These are phyloP conservation scores for Desoria tigrina DNA, from an alignment of 2,888 invertebrate genomes.

Conservation along the genomic window DNA sequence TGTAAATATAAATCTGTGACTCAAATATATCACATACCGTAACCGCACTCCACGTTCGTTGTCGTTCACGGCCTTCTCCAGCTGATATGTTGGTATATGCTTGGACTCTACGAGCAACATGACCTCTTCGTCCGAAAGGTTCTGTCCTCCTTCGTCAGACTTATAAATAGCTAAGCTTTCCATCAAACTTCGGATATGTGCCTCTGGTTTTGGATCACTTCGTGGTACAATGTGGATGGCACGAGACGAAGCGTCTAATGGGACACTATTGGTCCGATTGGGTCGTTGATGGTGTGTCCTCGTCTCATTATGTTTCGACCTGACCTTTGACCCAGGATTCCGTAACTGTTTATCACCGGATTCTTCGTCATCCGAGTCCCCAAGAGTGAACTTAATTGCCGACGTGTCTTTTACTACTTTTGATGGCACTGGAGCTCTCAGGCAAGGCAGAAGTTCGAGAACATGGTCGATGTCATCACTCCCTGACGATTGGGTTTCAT, in stretches of 20 bases:
- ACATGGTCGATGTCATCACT: too few species aligned
- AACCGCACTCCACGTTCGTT: constrained; percentile 83
- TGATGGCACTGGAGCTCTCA: not conserved
- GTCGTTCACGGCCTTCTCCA: constrained; percentile 81
- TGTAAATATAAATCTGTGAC: too few species aligned
- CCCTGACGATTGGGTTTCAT: constrained; percentile 2
- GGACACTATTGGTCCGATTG: too few species aligned
- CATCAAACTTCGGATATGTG: constrained; percentile 57
- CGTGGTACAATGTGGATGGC: not conserved
- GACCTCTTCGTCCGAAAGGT: constrained; percentile 81
- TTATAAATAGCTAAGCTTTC: constrained; percentile 75
- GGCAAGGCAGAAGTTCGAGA: too few species aligned
- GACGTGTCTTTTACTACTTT: not conserved
- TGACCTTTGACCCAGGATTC: not conserved
- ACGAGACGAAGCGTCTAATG: not conserved
- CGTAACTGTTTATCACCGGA: not conserved
- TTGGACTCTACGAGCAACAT: constrained; percentile 76
- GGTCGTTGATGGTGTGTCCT: not conserved
- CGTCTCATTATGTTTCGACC: not conserved
- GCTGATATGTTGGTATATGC: constrained; percentile 79
- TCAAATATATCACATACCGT: too few species aligned
- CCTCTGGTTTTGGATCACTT: not conserved
- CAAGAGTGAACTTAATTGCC: constrained; percentile 14
- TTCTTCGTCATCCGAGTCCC: constrained; percentile 24
- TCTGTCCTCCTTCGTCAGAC: constrained; percentile 66